Percentiles rank a stretch among this genome's conserved stretches.
These are phyloP conservation scores for Steinernema hermaphroditum DNA, from an alignment of 2,888 invertebrate species.

Conservation along the genomic window DNA sequence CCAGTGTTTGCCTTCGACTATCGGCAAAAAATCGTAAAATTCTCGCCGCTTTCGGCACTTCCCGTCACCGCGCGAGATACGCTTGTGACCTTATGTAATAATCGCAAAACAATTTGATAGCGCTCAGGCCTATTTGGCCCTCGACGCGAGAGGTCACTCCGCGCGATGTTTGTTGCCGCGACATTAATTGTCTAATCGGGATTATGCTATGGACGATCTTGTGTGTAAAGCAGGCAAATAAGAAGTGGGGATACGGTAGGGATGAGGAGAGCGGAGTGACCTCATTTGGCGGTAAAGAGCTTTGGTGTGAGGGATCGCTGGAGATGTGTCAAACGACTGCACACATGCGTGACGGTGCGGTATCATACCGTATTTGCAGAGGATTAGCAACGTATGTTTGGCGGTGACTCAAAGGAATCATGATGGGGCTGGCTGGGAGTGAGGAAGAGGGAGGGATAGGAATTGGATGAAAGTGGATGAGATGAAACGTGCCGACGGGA, in stretches of 20 bases:
- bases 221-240: no score
- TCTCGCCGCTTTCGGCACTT: slow-evolving; percentile 15
- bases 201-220: no score
- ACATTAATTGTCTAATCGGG: no score
- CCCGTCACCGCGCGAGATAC: not conserved
- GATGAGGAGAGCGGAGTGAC: no score
- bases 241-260: no score
- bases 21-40: slow-evolving; percentile 28
- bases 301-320: slow-evolving; percentile 20
- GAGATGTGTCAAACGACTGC: slow-evolving; percentile 2
- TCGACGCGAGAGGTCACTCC: not conserved
- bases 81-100: slow-evolving; percentile 20
- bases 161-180: not conserved
- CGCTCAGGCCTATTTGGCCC: not conserved
- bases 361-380: slow-evolving; percentile 26
- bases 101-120: slow-evolving; percentile 13
- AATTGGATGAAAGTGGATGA: not conserved
- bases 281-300: not conserved
- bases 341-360: slow-evolving; percentile 1
- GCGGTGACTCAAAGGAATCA: not conserved
- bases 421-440: not conserved
- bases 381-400: not conserved
- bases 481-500: no score
- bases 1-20: not conserved
- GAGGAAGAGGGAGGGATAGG: not conserved